Base-by-base conservation (phyloP, 2,888 invertebrate genomes). In the Acleris laterana region DNA sequence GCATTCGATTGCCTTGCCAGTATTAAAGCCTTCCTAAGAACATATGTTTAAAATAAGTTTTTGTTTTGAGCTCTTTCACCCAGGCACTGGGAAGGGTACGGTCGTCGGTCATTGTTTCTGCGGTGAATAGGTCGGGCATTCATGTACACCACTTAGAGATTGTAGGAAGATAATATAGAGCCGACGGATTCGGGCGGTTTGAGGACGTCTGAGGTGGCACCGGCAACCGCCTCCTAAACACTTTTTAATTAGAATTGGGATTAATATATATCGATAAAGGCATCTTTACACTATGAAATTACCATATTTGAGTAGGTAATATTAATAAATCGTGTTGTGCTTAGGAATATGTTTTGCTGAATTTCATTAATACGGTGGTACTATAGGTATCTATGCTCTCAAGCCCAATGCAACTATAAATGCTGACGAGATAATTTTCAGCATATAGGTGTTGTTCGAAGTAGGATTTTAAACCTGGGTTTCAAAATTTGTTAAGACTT, bases 21-120 rank as follows among this genome's bases (percentile, higher is more conserved):
- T 80, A 81, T 85, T 87, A 90, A 92, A 90, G 87, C 89, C 90
- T 91, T 90, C 89, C 92, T 87, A 90, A 91, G 89, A 87, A 90
- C 83, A 83, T 82, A 80, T 79, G 78, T 82, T 87, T 81, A 87
- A 85, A 84, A 82, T 82, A 79, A 74, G 76, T 70, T 75, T 86
- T 89, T 86, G 79, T 85, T 88, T 88, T 85, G 74, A 82, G 80
- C 79, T 87, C 85, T 87, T 89, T 90, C 81, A 84, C 83, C 77
- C 85, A 86, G 80, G 84, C 82, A 83, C 84, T 78, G 80, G 80
- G 84, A 87, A 89, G 91, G 91, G 92, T 89, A 86, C 82, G 86
- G 82, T 84, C 80, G 88, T 93, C 82, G 86, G 82, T 84, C 80
- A 88, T 93, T 93, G 93, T 93, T 90, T 91, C 84, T 86, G 80